These are phyloP conservation scores for Penaeus japonicus DNA, from an alignment of 1,140 invertebrate species.

Conservation along the genomic window DNA sequence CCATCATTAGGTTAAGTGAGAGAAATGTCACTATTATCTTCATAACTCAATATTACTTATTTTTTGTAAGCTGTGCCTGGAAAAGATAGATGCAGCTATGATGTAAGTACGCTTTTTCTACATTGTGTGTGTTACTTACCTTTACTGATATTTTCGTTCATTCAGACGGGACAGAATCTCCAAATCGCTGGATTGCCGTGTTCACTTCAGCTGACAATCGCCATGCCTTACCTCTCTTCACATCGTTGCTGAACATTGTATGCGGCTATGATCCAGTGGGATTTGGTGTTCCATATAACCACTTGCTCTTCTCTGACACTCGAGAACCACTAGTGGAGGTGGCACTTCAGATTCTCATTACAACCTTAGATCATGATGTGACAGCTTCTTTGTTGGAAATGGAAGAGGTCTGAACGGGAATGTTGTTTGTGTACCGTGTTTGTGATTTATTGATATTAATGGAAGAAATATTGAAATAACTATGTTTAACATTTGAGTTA, in stretches of 20 bases:
- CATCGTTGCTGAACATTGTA: conserved; percentile 95
- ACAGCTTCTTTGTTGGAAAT: conserved; percentile 52
- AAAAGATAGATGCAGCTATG: no score
- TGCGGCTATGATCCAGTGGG: conserved; percentile 98
- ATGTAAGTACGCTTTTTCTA: background rate
- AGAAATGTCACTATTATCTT: no score
- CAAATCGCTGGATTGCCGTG: conserved; percentile 68
- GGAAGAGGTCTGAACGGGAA: background rate
- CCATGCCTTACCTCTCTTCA: conserved; percentile 97
- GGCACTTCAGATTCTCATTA: conserved; percentile 94
- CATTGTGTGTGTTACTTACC: background rate
- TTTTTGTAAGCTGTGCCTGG: no score
- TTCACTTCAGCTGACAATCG: conserved; percentile 70
- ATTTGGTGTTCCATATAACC: conserved; percentile 96
- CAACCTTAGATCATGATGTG: conserved; percentile 87
- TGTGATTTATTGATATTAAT: no score
- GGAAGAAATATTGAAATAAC: background rate
- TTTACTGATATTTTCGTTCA: background rate
- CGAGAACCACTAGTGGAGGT: conserved; percentile 95
- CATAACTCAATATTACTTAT: no score
- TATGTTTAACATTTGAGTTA: background rate
- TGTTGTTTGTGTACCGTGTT: background rate
- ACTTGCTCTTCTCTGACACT: conserved; percentile 93
- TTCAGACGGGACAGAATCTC: conserved; percentile 65
- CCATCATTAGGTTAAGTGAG: background rate